Evolutionary conservation across 2,113 vertebrate species (phyloP), one percentile per base, ranked within the genome.

Genomic region (Benitochromis conjunctus): DNA sequence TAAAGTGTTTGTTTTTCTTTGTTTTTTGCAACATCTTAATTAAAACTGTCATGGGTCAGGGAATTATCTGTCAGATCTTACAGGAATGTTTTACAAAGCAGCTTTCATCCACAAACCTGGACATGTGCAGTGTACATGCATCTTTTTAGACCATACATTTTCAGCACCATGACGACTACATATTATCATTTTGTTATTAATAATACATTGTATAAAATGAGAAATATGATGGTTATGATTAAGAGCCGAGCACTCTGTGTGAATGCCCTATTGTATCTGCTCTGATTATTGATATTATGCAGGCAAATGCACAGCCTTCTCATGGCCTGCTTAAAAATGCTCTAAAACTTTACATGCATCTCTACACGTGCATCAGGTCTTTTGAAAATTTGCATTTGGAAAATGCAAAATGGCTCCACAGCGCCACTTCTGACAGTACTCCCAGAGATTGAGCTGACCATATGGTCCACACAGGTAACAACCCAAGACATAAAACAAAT

Each of bases 1-100:
- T 83, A 14, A 3, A 64, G 38, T 78, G 2, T 66, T 66, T 66
- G 3, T 66, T 14, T 66, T 66, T 41, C 36, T 66, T 60, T 1
- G 19, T 76, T 48, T 29, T 46, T 48, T 29, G 51, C 53, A n/a
- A 24, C 48, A 71, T 24, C 21, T 10, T 26, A 46, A 46, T 71
- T 21, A 24, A 24, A 16, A 0, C 26, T 0, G 46, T 16, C 12
- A 41, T 16, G 10, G 21, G 38, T 5, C 24, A 71, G 66, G 19
- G 5, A 2, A 71, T 26, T 26, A 1, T 26, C 41, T 71, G 11
- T 41, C 36, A 36, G 41, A 8, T 66, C 36, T 66, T 46, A 71
- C 48, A 51, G 16, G 60, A 64, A 64, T 0, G 6, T 43, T 43
- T 43, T 3, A 16, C 11, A 43, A 11, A 43, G 41, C 38, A 41